phyloP scores from a whole-genome alignment of 1,140 invertebrate genomes.

The Bombus difficillimus region DNA sequence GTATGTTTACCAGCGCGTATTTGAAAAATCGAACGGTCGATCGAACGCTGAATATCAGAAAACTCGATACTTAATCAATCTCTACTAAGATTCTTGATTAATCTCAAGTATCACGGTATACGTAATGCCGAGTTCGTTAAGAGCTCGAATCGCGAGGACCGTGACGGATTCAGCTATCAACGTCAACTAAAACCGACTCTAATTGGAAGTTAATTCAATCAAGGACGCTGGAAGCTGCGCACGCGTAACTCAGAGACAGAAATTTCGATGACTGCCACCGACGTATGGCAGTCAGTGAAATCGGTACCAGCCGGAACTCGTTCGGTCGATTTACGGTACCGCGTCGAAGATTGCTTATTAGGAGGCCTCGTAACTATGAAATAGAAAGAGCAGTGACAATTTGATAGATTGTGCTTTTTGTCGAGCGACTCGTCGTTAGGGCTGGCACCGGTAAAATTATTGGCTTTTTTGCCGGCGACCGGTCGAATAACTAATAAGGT shows the following conservation, averaged over 20 bases:
- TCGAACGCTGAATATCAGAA: too few relatives aligned
- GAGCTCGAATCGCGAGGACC: background rate
- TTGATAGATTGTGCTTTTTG: slow-evolving; percentile 76
- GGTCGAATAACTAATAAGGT: slow-evolving; percentile 66
- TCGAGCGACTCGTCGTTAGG: slow-evolving; percentile 61
- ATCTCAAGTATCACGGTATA: background rate
- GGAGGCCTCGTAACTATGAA: slow-evolving; percentile 59
- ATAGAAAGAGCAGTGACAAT: slow-evolving; percentile 77
- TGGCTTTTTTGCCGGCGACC: slow-evolving; percentile 52
- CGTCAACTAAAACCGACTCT: background rate
- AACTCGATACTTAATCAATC: too few relatives aligned
- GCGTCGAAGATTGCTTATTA: slow-evolving; percentile 71
- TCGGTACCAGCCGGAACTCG: slow-evolving; percentile 54
- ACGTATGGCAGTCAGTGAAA: background rate
- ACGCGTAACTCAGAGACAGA: background rate
- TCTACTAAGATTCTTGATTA: background rate
- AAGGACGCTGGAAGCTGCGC: background rate
- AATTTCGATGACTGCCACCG: background rate
- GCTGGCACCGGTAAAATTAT: slow-evolving; percentile 60
- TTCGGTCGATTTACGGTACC: slow-evolving; percentile 60
- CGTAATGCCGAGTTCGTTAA: background rate
- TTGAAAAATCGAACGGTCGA: too few relatives aligned
- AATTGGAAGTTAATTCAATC: background rate
- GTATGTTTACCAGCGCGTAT: too few relatives aligned
- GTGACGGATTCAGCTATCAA: too few relatives aligned